Evolutionary conservation across 2,888 invertebrate species (phyloP), one percentile per base, ranked within the genome.

Genomic region (Cheilosia pagana): DNA sequence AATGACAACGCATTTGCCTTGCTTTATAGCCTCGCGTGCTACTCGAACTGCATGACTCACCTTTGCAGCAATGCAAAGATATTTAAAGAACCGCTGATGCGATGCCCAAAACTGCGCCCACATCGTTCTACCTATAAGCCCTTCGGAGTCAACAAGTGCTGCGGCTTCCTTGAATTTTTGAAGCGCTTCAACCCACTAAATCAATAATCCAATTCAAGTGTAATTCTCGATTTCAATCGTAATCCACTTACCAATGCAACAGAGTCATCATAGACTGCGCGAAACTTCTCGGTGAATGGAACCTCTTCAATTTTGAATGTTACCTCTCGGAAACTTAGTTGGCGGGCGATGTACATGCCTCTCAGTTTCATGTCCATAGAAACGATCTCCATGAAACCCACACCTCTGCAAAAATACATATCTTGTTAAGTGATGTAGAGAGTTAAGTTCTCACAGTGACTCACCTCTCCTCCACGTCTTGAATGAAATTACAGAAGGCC

Each of bases 71-170:
- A 99, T 99, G 91, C 99, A 99, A 12, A 99, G 94, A 91, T 99
- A 99, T 91, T 99, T 99, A 93, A 99, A 99, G 93, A 99, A 99
- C 81, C 98, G 93, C 92, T 99, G 99, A 94, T 99, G 99, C 48
- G 98, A 96, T 0, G 98, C 98, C 99, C 99, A 99, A 93, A 99
- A 99, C 93, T 99, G 99, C 0, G 98, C 98, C 99, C 99, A 99
- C 96, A 99, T 98, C 7, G 98, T 98, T 92, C 99, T 99, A 91
- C 96, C 95, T 96, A 98, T 97, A 81, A 97, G 95, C 87, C 96
- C 97, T 91, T 98, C 98, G 0, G 98, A 98, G 91, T 98, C 97
- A 87, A 98, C 96, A 67, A 98, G 93, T 90, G 98, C 98, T 0
- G 98, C 97, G 0, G 98, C 98, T 92, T 98, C 97, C 87, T 98